Base-by-base conservation (phyloP, 2,888 invertebrate genomes). In the Melanchra persicariae region DNA sequence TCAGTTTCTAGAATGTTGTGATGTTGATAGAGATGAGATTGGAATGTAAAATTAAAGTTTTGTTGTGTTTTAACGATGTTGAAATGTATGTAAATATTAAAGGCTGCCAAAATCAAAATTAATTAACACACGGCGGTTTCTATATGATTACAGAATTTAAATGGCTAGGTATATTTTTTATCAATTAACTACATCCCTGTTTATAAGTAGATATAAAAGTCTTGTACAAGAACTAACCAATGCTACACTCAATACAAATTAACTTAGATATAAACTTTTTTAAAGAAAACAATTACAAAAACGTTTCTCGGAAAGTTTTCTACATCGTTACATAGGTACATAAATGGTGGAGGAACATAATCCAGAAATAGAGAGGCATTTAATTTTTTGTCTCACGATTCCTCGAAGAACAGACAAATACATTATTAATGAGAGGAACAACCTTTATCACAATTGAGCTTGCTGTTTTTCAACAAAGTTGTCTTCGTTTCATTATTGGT, bases 351-450 rank as follows among this genome's bases (percentile, higher is more conserved):
- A 52, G 30, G 26, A 47, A 51, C 52, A 60, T 52, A 63, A 55
- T 45, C 54, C 58, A 55, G 64, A 47, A 75, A 70, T 74, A 77
- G 73, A 74, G 70, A 61, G 47, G 43, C 54, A 64, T 78, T 77
- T 69, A 70, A 57, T 74, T 81, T 83, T 81, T 70, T 78, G 63
- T 49, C 19, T n/a, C 49, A 57, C 65, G 45, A 51, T 82, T 79
- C 69, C 49, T 43, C 62, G 74, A 74, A 77, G 61, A 79, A 67
- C 68, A 71, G 70, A 67, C 66, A 58, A 72, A 76, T 81, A 76
- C 76, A 80, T 77, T 80, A 80, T 74, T 83, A 79, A 82, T 82
- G 74, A 82, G 77, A 77, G 58, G 61, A 77, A 79, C 73, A 66
- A 79, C 71, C 76, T 78, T 67, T 81, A 73, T 71, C 70, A 76